Percentiles rank a stretch among this genome's conserved stretches.
phyloP scores from a whole-genome alignment of 2,797 vertebrate genomes.

The Odontamblyopus lacepedii region DNA sequence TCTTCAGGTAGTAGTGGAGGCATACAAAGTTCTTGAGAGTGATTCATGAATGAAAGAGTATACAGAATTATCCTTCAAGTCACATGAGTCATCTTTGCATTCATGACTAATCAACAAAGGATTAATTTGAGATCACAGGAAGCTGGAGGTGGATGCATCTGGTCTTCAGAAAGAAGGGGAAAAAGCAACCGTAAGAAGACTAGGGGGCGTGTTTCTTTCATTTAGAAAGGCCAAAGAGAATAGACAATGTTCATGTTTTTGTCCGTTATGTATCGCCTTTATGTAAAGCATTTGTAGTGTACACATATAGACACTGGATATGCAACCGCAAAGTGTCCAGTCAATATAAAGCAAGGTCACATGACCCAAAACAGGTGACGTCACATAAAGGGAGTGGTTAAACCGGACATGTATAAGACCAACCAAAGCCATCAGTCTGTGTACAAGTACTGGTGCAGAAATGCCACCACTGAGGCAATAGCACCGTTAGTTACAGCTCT shows the following conservation, averaged over 20 bases:
- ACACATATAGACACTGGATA: conserved; percentile 64
- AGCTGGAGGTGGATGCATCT: conserved; percentile 60
- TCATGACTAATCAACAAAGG: conserved; percentile 68
- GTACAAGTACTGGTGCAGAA: conserved; percentile 29
- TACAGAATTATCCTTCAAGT: conserved; percentile 62
- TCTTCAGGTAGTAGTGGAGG: conserved; percentile 73
- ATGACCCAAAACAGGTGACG: conserved; percentile 64
- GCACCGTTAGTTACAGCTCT: conserved; percentile 55
- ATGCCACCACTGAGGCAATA: conserved; percentile 38
- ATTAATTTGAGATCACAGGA: conserved; percentile 60
- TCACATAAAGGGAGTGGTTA: conserved; percentile 49
- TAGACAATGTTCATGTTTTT: conserved; percentile 31
- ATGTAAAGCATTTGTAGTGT: conserved; percentile 69
- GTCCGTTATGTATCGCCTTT: conserved; percentile 42
- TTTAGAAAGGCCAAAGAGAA: conserved; percentile 60
- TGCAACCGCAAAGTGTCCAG: conserved; percentile 68
- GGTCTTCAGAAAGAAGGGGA: conserved; percentile 45
- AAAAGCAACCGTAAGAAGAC: conserved; percentile 45
- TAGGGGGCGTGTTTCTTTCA: conserved; percentile 43
- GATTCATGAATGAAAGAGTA: conserved; percentile 64
- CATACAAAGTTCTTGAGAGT: conserved; percentile 61
- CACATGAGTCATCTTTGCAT: conserved; percentile 68
- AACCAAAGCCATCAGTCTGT: conserved; percentile 25
- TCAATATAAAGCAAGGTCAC: conserved; percentile 70
- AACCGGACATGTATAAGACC: conserved; percentile 47